Base-by-base conservation (phyloP, 2,113 vertebrate genomes). In the Pyrgilauda ruficollis region DNA sequence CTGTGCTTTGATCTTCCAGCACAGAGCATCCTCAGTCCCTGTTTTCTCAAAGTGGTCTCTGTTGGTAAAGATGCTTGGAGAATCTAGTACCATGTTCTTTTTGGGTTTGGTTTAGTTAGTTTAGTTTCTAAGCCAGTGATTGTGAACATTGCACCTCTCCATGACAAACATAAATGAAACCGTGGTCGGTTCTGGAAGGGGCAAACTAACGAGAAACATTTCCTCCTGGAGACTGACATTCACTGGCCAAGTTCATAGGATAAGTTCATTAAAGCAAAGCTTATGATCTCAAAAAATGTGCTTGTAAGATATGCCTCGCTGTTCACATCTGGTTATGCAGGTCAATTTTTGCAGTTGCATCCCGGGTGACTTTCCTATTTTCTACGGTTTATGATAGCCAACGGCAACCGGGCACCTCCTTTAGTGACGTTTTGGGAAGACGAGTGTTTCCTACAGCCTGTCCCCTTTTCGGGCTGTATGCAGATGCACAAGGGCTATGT, bases 371-470 rank as follows among this genome's bases (percentile, higher is more conserved):
- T 81, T 75, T 30, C 47, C 35, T 23, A 6, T 14, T 26, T 24
- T 11, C 17, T 39, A 5, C 2, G 8, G 16, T 70, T 69, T 43
- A n/a, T 7, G 10, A 39, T 35, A 39, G 31, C 13, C 10, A 35
- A 1, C 0, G 16, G 15, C 50, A 47, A 7, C 41, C 41, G 9
- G 31, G 13, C 3, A 8, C 17, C 6, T 53, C 49, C 1, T 13
- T 6, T 16, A 22, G 15, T 7, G 24, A 22, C 6, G 2, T 1
- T 21, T 26, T 7, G 37, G 26, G 61, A 14, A 31, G 17, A 19
- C 7, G 21, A 24, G 13, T 0, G 8, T 6, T 46, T 47, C 17
- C 19, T 2, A 2, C 22, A 17, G 21, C 1, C 19, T 9, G 1
- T 5, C 33, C 23, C 30, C 18, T 9, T 52, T 21, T 2, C 31